Conservation (phyloP, 2,797 vertebrate species). For the Muscicapa comitata region DNA sequence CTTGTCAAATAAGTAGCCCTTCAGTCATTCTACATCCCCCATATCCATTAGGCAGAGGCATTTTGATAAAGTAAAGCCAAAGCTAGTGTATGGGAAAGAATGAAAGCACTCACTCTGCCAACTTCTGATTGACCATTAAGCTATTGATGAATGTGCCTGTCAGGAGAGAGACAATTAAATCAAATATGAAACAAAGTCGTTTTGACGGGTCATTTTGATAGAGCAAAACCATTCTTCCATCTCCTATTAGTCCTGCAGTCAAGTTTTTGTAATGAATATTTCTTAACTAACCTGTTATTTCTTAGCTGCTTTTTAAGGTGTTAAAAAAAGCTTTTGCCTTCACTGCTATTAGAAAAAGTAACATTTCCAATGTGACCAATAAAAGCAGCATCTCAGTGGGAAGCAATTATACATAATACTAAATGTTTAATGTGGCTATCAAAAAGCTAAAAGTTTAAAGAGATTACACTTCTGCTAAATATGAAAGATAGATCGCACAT, state of each 20-base stretch:
- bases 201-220: constrained; percentile 95
- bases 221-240: constrained; percentile 91
- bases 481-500: constrained; percentile 20
- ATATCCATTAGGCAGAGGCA: constrained; percentile 95
- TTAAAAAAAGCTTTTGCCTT: constrained; percentile 3
- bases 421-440: constrained; percentile 42
- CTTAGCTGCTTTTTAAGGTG: constrained; percentile 63
- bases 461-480: constrained; percentile 58
- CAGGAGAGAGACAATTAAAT: constrained; percentile 99
- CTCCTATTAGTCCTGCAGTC: constrained; percentile 88
- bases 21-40: constrained; percentile 82
- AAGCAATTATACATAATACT: constrained; percentile 50
- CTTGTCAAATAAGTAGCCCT: constrained; percentile 84
- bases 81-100: constrained; percentile 94
- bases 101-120: constrained; percentile 96
- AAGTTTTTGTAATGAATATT: constrained; percentile 82
- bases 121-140: constrained; percentile 99
- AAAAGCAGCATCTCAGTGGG: constrained; percentile 42
- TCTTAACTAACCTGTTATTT: constrained; percentile 76
- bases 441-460: constrained; percentile 44
- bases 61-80: constrained; percentile 93
- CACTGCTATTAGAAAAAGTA: constrained; percentile 33
- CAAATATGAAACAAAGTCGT: constrained; percentile 99
- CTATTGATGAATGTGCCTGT: constrained; percentile 99
- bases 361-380: constrained; percentile 15